Base-by-base conservation (phyloP, 2,888 invertebrate genomes). In the Tachystola acroxantha region DNA sequence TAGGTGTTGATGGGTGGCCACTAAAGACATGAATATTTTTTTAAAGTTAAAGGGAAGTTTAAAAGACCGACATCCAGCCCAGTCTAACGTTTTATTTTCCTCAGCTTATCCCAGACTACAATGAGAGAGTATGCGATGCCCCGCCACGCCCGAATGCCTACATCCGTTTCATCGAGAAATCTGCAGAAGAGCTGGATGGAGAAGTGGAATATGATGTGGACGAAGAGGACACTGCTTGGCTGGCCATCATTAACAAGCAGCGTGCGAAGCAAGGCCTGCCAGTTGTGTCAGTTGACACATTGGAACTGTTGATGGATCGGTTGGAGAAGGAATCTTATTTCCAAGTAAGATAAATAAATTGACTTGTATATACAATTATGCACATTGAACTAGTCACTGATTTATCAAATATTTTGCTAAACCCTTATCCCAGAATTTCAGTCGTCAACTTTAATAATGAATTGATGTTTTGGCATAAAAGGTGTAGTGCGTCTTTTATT, bases 311-410 rank as follows among this genome's bases (percentile, higher is more conserved):
- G 1, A 98, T 99, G 97, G 99, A 99, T 77, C 90, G 98, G 37
- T 85, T 99, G 52, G 99, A 99, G 67, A 99, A 99, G 73, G 98
- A 98, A 72, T 98, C 98, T 0, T 96, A 96, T 72, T 98, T 98
- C 70, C 96, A 96, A 78, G 92, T 92, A 59, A 45, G 49, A 28
- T 28, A 35, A 20, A 29, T 1, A 20, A 11, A 16, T 25, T 10
- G n/a, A n/a, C n/a, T n/a, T n/a, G n/a, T n/a, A n/a, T n/a, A n/a
- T n/a, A n/a, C n/a, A n/a, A n/a, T n/a, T n/a, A n/a, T n/a, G n/a
- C n/a, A n/a, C n/a, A n/a, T n/a, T n/a, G n/a, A n/a, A n/a, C n/a
- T n/a, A n/a, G n/a, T n/a, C n/a, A n/a, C n/a, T n/a, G n/a, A n/a
- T n/a, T n/a, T n/a, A n/a, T n/a, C n/a, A n/a, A n/a, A n/a, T n/a